Evolutionary conservation across 2,888 invertebrate species (phyloP).

Genomic region (Drosophila longiperda): DNA sequence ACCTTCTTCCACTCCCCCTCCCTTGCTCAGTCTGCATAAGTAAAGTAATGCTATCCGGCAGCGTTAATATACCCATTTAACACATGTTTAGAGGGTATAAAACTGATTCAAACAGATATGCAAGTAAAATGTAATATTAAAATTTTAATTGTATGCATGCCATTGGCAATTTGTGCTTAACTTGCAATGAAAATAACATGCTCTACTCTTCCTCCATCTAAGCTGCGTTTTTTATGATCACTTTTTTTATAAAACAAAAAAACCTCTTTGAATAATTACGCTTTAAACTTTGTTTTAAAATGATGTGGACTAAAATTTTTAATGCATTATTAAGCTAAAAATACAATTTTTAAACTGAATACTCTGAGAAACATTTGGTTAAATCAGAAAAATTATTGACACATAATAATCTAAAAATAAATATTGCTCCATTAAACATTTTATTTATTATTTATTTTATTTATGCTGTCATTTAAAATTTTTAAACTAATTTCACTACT

Average conservation of each 20-base stretch:
- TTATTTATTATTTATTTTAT: too few relatives aligned
- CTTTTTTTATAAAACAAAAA: background rate
- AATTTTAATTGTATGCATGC: slow-evolving; percentile 4
- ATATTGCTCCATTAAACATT: background rate
- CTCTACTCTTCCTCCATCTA: background rate
- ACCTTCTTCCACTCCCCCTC: too few relatives aligned
- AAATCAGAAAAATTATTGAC: background rate
- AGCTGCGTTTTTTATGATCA: background rate
- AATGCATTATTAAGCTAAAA: background rate
- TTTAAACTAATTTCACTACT: background rate
- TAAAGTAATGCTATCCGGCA: background rate
- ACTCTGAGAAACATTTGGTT: background rate
- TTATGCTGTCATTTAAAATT: background rate
- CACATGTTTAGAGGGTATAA: background rate
- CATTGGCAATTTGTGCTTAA: slow-evolving; percentile 2
- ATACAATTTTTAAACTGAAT: background rate
- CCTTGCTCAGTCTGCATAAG: background rate
- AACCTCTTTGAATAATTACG: background rate
- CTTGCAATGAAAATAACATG: slow-evolving; percentile 3
- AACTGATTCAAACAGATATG: background rate
- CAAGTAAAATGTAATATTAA: background rate
- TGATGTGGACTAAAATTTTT: background rate
- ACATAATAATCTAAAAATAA: background rate
- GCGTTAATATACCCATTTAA: background rate
- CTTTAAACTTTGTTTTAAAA: background rate